A percentile compares a stretch with the other conserved stretches of the same genome.
Conservation (phyloP, 2,113 vertebrate genomes). For the Isurus oxyrinchus region DNA sequence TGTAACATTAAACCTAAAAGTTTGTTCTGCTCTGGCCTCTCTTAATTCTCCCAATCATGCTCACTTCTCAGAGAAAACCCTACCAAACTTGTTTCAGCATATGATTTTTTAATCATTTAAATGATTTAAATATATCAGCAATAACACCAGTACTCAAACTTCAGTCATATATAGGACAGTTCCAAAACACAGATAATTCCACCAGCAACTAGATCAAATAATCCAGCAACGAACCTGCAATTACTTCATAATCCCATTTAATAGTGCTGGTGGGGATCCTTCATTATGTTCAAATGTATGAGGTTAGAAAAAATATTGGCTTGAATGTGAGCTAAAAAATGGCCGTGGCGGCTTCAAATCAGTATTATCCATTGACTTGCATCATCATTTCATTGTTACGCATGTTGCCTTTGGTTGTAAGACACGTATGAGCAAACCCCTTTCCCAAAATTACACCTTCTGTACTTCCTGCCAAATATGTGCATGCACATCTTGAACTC, state of each 20-base stretch:
- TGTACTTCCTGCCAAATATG: no score
- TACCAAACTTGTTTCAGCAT: background rate
- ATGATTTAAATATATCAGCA: no score
- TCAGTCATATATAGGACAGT: background rate
- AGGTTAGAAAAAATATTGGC: background rate
- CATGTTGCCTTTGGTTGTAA: no score
- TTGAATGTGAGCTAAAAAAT: background rate
- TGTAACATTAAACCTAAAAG: no score
- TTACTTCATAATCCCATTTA: background rate
- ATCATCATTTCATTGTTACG: no score
- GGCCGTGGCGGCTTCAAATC: background rate
- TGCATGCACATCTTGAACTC: no score
- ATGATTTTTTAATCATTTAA: no score
- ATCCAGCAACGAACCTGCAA: background rate
- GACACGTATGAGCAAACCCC: no score
- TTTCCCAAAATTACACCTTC: no score
- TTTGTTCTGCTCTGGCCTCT: background rate
- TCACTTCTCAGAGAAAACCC: background rate
- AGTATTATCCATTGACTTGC: background rate
- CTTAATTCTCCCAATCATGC: background rate
- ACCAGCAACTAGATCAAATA: background rate
- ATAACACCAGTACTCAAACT: background rate
- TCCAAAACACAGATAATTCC: background rate
- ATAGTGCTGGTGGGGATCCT: background rate
- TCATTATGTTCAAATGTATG: background rate